phyloP scores from a whole-genome alignment of 2,888 invertebrate species.

The Drepanosiphum platanoidis region DNA sequence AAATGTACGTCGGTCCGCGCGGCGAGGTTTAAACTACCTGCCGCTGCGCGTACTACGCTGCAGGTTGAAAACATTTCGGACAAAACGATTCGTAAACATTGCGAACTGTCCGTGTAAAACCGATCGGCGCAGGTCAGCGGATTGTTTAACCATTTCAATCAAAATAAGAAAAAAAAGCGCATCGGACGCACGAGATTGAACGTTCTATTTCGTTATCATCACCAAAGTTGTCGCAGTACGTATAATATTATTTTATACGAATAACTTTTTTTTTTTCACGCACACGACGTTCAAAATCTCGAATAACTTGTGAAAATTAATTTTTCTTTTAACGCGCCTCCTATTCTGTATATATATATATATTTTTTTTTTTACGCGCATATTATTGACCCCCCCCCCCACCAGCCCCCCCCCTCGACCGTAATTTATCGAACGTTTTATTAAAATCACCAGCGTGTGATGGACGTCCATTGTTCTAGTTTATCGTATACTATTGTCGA shows the following conservation, averaged over 20 bases:
- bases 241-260: not conserved
- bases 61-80: constrained; percentile 15
- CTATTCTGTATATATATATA: too few relatives aligned
- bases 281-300: too few relatives aligned
- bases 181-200: too few relatives aligned
- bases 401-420: too few relatives aligned
- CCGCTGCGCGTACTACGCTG: too few relatives aligned
- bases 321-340: not conserved
- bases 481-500: not conserved
- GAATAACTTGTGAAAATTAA: not conserved
- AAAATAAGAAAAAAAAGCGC: too few relatives aligned
- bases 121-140: too few relatives aligned
- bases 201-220: too few relatives aligned
- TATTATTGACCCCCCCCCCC: too few relatives aligned
- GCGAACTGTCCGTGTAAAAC: not conserved
- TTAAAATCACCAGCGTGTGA: constrained; percentile 3
- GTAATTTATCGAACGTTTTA: not conserved
- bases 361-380: not conserved
- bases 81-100: not conserved
- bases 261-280: not conserved
- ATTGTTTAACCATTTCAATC: too few relatives aligned
- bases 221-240: too few relatives aligned
- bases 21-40: not conserved
- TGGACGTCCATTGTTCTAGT: not conserved
- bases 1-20: not conserved